Evolutionary conservation across 2,797 vertebrate species (phyloP), one percentile per base, ranked within the genome.

Genomic region (Enteromius viviparus): DNA sequence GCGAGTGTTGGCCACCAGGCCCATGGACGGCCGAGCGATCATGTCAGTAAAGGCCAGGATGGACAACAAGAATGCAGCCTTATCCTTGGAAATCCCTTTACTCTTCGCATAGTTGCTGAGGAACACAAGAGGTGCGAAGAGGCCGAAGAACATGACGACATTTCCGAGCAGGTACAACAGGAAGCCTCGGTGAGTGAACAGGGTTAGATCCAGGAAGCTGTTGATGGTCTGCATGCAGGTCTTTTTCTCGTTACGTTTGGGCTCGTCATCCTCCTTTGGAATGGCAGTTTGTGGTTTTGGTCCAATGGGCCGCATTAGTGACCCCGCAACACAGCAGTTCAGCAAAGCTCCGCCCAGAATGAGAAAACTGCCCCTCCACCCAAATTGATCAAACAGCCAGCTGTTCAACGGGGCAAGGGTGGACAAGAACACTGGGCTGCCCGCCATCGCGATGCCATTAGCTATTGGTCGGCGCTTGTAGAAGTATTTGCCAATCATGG

Each of bases 401-500:
- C 97, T 96, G 92, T 99, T 99, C 42, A 99, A 81, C 0, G 97
- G 98, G 0, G 97, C 97, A 89, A 99, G 88, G 0, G 97, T 99
- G 71, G 96, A 98, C 64, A 99, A 94, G 85, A 99, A 97, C 23
- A 99, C 98, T 0, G 98, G 97, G 89, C 97, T 99, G 85, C 98
- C 98, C 0, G 98, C 98, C 98, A 99, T 99, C 0, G 98, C 97
- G 53, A 99, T 93, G 45, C 98, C 97, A 0, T 98, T 99, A 60
- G 98, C 98, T 84, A 99, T 92, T 0, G 98, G 97, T 6, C 97
- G 95, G 0, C 86, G 95, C 84, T 96, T 96, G 91, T 93, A 99
- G 92, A 99, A 99, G 88, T 99, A 99, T 88, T 97, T 99, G 45
- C 97, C 97, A 0, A 99, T 99, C 97, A 99, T 99, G 0, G 98